Percentiles rank a stretch among this genome's conserved stretches.
phyloP scores from a whole-genome alignment of 2,888 invertebrate genomes.

The Ectobius pallidus region DNA sequence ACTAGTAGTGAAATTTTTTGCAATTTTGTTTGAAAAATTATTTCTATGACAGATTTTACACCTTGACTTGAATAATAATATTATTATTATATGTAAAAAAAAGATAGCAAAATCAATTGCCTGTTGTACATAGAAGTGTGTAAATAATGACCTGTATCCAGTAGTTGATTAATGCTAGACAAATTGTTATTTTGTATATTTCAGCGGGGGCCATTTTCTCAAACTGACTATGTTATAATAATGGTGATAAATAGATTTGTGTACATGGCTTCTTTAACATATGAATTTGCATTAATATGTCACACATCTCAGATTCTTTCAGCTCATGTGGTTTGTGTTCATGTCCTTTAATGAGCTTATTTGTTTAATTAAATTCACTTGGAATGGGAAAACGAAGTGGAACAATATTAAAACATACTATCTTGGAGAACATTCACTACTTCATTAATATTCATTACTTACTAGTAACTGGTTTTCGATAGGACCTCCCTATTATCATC shows the following conservation, averaged over 20 bases:
- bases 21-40: constrained; percentile 24
- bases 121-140: constrained; percentile 33
- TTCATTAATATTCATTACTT: too few species aligned
- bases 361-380: too few species aligned
- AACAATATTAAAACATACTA: too few species aligned
- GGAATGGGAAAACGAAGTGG: too few species aligned
- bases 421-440: too few species aligned
- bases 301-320: too few species aligned
- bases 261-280: constrained; percentile 33
- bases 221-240: constrained; percentile 36
- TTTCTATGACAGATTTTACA: constrained; percentile 37
- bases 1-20: constrained; percentile 16
- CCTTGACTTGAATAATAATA: constrained; percentile 30
- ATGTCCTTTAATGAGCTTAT: background rate
- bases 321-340: too few species aligned
- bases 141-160: constrained; percentile 42
- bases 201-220: constrained; percentile 38
- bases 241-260: constrained; percentile 32
- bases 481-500: too few species aligned
- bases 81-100: background rate
- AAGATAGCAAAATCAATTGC: constrained; percentile 23
- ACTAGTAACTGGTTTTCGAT: too few species aligned
- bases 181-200: constrained; percentile 43
- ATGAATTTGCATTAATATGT: background rate
- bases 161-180: constrained; percentile 39